A percentile compares a stretch with the other conserved stretches of the same genome.
Evolutionary conservation across 2,888 invertebrate species (phyloP).

Genomic region (Zeuzera pyrina): DNA sequence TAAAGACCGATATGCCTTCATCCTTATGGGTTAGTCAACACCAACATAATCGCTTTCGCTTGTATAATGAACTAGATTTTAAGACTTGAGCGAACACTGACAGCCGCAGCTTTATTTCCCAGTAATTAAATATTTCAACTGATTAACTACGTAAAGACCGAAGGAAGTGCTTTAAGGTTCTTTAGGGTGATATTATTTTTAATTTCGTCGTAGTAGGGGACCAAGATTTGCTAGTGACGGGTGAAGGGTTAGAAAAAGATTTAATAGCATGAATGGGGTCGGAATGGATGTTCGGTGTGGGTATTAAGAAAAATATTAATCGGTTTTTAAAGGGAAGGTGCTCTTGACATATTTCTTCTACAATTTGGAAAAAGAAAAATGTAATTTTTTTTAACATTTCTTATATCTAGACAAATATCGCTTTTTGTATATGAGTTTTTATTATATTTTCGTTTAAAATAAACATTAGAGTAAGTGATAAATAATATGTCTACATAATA

Average conservation of each 20-base stretch:
- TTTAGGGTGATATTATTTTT: slow-evolving; percentile 55
- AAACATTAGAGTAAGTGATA: too few species aligned
- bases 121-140: slow-evolving; percentile 70
- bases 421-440: too few species aligned
- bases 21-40: too few species aligned
- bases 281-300: slow-evolving; percentile 37
- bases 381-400: too few species aligned
- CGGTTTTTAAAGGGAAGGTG: slow-evolving; percentile 35
- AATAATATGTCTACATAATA: too few species aligned
- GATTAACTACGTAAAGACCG: slow-evolving; percentile 61
- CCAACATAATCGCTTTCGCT: too few species aligned
- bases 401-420: too few species aligned
- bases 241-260: slow-evolving; percentile 35
- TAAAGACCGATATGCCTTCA: too few species aligned
- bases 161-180: slow-evolving; percentile 39
- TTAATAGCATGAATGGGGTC: slow-evolving; percentile 38
- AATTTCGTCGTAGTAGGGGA: slow-evolving; percentile 46
- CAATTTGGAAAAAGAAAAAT: too few species aligned
- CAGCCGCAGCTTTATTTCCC: slow-evolving; percentile 37
- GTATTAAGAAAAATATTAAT: slow-evolving; percentile 55
- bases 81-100: slow-evolving; percentile 16
- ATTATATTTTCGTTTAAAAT: too few species aligned
- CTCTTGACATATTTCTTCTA: too few species aligned
- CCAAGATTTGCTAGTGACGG: slow-evolving; percentile 52
- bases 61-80: too few species aligned